A percentile compares a stretch with the other conserved stretches of the same genome.
Evolutionary conservation across 2,113 vertebrate species (phyloP).

Genomic region (Thryonomys swinderianus): DNA sequence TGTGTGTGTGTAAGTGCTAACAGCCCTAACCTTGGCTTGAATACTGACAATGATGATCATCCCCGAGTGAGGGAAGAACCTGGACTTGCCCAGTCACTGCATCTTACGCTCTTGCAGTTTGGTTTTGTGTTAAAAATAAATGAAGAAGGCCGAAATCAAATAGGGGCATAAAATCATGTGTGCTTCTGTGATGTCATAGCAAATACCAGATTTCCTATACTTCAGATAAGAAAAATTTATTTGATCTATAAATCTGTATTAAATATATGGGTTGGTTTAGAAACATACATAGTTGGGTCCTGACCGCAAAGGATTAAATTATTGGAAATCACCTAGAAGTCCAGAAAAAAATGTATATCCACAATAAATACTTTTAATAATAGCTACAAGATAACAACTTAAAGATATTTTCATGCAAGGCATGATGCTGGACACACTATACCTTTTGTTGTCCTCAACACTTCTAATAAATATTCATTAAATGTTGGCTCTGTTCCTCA

Average conservation of each 20-base stretch:
- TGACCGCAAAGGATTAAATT: background rate
- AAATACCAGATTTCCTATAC: background rate
- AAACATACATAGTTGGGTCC: background rate
- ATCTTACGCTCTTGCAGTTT: background rate
- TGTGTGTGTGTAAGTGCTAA: too few relatives aligned
- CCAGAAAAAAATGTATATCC: background rate
- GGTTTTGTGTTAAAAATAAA: background rate
- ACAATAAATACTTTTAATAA: background rate
- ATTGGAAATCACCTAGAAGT: background rate
- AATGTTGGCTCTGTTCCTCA: background rate
- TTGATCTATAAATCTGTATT: background rate
- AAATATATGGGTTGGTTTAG: background rate
- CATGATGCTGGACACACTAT: too few relatives aligned
- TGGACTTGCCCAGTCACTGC: background rate
- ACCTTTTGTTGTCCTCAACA: background rate
- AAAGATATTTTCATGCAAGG: background rate
- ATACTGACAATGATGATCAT: too few relatives aligned
- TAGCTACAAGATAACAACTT: background rate
- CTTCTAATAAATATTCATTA: background rate
- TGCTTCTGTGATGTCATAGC: background rate
- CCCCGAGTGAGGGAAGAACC: too few relatives aligned
- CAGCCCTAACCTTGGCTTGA: too few relatives aligned
- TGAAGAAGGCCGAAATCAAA: background rate
- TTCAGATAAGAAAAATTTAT: background rate
- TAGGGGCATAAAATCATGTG: fast-evolving